A percentile compares a stretch with the other conserved stretches of the same genome.
Conservation (phyloP, 2,113 vertebrate genomes). For the Hippocampus guttulatus region DNA sequence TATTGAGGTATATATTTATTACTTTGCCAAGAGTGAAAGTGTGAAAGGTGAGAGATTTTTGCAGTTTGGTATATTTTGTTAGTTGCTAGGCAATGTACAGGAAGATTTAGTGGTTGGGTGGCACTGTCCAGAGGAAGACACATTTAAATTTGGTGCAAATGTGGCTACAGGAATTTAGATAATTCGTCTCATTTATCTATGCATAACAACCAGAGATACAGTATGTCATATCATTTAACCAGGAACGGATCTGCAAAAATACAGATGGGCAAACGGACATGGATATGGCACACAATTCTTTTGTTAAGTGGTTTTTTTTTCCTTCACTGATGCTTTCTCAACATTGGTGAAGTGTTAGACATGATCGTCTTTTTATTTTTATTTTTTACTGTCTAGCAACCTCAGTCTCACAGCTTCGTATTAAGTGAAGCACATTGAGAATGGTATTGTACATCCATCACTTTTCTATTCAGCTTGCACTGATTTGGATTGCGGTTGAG, state of each 20-base stretch:
- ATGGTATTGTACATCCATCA: too few species aligned
- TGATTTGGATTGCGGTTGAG: too few species aligned
- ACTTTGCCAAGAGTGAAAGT: neutral
- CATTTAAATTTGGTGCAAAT: neutral
- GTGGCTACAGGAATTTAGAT: neutral
- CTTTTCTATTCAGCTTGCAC: too few species aligned
- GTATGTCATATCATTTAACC: too few species aligned
- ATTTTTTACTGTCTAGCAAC: too few species aligned
- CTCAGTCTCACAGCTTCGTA: too few species aligned
- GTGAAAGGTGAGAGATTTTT: neutral
- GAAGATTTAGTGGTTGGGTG: neutral
- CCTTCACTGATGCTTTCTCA: neutral
- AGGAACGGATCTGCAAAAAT: too few species aligned
- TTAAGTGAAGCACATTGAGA: too few species aligned
- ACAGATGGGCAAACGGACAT: neutral
- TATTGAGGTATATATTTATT: neutral
- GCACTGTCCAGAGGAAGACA: neutral
- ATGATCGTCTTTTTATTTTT: too few species aligned
- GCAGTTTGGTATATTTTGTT: neutral
- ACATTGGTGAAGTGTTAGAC: too few species aligned
- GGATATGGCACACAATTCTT: neutral
- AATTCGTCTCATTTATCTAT: neutral
- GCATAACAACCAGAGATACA: neutral
- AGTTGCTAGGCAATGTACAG: neutral
- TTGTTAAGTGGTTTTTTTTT: neutral